These are phyloP conservation scores for Rhinichthys klamathensis DNA, from an alignment of 2,113 vertebrate genomes.

Conservation along the genomic window DNA sequence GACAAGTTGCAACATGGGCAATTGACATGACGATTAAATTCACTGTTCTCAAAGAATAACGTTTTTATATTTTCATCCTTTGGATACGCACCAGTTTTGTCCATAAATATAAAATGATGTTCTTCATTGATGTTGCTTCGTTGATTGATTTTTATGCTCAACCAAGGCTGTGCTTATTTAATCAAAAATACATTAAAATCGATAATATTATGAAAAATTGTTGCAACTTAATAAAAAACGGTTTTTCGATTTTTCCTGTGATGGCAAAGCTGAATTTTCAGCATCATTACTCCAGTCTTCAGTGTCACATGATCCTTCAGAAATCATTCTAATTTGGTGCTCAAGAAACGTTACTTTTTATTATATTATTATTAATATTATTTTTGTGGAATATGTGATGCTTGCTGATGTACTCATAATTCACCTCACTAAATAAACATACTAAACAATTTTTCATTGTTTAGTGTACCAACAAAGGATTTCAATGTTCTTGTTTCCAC, in stretches of 20 bases:
- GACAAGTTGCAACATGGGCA: slow-evolving; percentile 6
- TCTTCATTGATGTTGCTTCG: too few relatives aligned
- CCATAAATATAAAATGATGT: neutral
- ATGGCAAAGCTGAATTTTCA: neutral
- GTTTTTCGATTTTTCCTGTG: neutral
- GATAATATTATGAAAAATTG: neutral
- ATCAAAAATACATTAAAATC: neutral
- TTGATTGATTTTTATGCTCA: neutral
- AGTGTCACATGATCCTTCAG: neutral
- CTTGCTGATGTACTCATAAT: too few relatives aligned
- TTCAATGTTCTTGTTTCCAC: slow-evolving; percentile 54
- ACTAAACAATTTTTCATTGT: too few relatives aligned
- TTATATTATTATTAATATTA: neutral
- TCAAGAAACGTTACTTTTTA: neutral
- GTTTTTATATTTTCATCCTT: neutral
- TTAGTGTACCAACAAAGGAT: slow-evolving; percentile 24
- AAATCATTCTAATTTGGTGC: neutral
- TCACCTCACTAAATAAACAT: too few relatives aligned
- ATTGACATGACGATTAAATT: neutral
- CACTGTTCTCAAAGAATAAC: neutral
- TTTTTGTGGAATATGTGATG: neutral
- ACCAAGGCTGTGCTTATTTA: neutral
- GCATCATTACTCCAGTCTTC: neutral
- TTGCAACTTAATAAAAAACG: neutral
- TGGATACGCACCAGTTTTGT: neutral